Evolutionary conservation across 2,888 invertebrate species (phyloP), one percentile per base, ranked within the genome.

Genomic region (Xanthorhoe spadicearia): DNA sequence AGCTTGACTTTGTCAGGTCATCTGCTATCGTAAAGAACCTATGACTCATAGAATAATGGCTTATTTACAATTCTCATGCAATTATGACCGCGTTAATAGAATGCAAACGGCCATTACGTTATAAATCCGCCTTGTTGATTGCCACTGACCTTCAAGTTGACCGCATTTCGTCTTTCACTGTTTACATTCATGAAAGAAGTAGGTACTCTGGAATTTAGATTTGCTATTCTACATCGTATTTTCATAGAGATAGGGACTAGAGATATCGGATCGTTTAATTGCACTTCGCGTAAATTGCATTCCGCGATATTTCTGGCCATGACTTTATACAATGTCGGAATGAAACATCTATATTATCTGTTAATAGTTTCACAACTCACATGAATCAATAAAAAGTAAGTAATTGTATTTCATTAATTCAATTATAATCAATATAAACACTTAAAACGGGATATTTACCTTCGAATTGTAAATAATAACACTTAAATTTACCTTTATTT

Each of bases 161-260:
- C 73, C 73, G 72, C 66, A 66, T 67, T 68, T 69, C 57, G 61
- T 65, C 70, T 70, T 60, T 35, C 15, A 59, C 38, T 72, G 66
- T 72, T 74, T 74, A 74, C 70, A 68, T 61, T 69, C 43, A 19
- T 51, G 38, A 60, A 63, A 65, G 19, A 59, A 17, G 28, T n/a
- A n/a, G n/a, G n/a, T 18, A 17, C n/a, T 60, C 23, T 2, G 52
- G 28, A 58, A 49, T 48, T 53, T 65, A 59, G 13, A 23, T 43
- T 53, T 63, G 59, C 66, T 49, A 69, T 9, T 62, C 23, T 66
- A 57, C 28, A 23, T 63, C 64, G 61, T 61, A 59, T 59, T 19
- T 8, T 10, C 17, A 52, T 38, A 1, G 9, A 1, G 13, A 15
- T 64, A 71, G 54, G 28, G 28, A 15, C 15, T 50, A 19, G 18